Evolutionary conservation across 2,797 vertebrate species (phyloP).

Genomic region (Tragelaphus eurycerus): DNA sequence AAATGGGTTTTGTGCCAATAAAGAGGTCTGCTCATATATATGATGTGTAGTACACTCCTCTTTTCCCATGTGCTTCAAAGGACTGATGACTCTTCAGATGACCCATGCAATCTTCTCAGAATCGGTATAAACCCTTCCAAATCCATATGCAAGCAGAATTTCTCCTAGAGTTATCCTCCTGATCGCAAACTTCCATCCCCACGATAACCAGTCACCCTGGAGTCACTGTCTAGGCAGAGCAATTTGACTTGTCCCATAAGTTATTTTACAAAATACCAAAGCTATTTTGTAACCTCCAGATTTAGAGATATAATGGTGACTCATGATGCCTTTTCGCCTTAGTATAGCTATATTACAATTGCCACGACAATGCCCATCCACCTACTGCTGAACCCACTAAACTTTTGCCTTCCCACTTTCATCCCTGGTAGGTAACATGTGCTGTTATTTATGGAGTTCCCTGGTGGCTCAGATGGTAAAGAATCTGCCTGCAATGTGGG

Average conservation of each 20-base stretch:
- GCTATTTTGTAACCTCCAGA: not conserved
- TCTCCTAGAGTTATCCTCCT: not conserved
- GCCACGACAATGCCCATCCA: not conserved
- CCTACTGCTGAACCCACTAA: not conserved
- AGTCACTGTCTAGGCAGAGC: not conserved
- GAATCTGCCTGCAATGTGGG: not conserved
- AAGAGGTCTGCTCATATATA: not conserved
- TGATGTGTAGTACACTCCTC: not conserved
- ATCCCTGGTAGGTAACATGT: not conserved
- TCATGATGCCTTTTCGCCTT: not conserved
- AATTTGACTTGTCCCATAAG: not conserved
- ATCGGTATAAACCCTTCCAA: not conserved
- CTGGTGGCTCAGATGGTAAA: not conserved
- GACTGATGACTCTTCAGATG: not conserved
- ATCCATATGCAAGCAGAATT: not conserved
- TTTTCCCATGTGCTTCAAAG: not conserved
- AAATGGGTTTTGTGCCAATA: not conserved
- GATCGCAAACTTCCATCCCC: not conserved
- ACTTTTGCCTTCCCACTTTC: not conserved
- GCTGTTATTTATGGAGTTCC: not conserved
- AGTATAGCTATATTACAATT: not conserved
- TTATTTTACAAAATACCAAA: not conserved
- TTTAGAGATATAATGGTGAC: not conserved
- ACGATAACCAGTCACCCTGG: not conserved
- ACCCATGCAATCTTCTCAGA: not conserved